These are phyloP conservation scores for Canis aureus DNA, from an alignment of 2,113 vertebrate species.

Conservation along the genomic window DNA sequence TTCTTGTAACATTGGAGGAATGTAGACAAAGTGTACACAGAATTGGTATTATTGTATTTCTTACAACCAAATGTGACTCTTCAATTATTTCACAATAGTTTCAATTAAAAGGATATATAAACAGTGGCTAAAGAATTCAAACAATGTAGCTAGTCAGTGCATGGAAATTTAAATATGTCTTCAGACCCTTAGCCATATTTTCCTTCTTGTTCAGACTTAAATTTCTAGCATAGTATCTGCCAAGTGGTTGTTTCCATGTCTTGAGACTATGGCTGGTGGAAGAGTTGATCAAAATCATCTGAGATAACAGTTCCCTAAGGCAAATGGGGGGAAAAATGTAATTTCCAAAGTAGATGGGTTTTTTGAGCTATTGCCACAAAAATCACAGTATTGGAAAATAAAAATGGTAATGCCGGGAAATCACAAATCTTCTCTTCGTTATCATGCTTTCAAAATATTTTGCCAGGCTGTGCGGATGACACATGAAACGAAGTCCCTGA, in stretches of 20 bases:
- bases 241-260: conserved; percentile 38
- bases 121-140: neutral
- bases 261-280: conserved; percentile 54
- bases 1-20: neutral
- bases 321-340: conserved; percentile 41
- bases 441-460: neutral
- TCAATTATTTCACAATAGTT: neutral
- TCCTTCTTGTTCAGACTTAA: conserved; percentile 75
- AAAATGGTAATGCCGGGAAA: conserved; percentile 29
- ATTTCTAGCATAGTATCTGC: neutral
- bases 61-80: neutral
- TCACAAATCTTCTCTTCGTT: neutral
- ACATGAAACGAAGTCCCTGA: neutral
- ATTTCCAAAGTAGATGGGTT: conserved; percentile 82
- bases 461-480: rapidly evolving
- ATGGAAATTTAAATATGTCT: conserved; percentile 78
- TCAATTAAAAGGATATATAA: neutral
- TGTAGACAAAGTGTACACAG: neutral
- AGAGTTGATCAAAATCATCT: conserved; percentile 72
- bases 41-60: neutral
- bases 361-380: conserved; percentile 69
- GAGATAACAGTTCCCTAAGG: conserved; percentile 70
- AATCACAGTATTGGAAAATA: conserved; percentile 64
- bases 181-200: conserved; percentile 57
- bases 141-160: neutral